Evolutionary conservation across 2,113 vertebrate species (phyloP).

Genomic region (Chlorodrepanis virens): DNA sequence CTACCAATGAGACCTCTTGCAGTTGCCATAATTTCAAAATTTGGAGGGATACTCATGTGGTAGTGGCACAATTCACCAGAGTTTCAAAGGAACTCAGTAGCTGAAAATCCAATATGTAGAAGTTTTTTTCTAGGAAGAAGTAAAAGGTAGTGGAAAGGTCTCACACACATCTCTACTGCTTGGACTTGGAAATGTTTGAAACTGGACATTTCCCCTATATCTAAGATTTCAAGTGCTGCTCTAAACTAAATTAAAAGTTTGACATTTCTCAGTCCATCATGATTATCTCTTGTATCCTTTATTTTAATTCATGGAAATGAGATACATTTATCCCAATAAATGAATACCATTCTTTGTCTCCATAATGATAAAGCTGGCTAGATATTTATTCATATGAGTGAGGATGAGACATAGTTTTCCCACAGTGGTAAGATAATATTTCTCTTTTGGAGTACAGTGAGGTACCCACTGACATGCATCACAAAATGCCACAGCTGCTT

Average conservation of each 20-base stretch:
- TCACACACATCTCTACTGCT: background rate
- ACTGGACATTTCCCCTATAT: background rate
- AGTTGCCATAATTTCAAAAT: background rate
- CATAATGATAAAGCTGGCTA: background rate
- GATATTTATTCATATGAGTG: background rate
- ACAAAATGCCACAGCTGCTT: background rate
- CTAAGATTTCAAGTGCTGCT: background rate
- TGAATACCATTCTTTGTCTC: background rate
- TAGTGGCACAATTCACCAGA: background rate
- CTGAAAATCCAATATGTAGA: background rate
- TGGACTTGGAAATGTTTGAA: background rate
- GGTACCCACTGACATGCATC: background rate
- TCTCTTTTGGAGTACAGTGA: background rate
- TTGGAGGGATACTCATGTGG: background rate
- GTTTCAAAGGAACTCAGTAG: background rate
- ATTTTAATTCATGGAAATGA: background rate
- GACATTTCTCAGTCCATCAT: background rate
- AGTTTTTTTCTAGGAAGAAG: background rate
- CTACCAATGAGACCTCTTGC: background rate
- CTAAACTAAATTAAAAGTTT: background rate
- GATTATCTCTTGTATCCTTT: background rate
- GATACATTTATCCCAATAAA: background rate
- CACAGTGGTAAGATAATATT: background rate
- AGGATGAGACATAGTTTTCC: background rate
- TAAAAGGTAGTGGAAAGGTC: background rate